Percentiles rank a stretch among this genome's conserved stretches.
phyloP scores from a whole-genome alignment of 2,113 vertebrate species.

The Setophaga petechia region DNA sequence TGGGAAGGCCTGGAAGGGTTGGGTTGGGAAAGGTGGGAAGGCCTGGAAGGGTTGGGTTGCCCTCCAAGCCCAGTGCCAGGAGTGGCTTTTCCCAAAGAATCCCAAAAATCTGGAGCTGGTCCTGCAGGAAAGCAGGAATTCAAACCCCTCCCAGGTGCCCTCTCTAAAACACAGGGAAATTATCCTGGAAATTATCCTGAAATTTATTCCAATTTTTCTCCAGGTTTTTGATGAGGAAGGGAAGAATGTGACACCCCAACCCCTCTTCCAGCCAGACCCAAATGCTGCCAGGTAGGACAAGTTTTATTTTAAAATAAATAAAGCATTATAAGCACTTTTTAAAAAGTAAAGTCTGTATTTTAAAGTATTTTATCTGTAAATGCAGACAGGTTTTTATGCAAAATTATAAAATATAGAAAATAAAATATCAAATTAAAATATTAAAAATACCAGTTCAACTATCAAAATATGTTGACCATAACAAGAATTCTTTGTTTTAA shows the following conservation, averaged over 20 bases:
- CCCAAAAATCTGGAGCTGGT: neutral
- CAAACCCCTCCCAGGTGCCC: neutral
- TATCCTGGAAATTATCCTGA: neutral
- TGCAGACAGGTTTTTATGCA: neutral
- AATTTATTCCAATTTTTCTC: conserved; percentile 3
- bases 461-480: neutral
- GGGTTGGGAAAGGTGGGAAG: neutral
- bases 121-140: neutral
- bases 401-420: neutral
- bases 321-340: neutral
- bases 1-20: neutral
- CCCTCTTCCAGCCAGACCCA: conserved; percentile 76
- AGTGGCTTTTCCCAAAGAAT: neutral
- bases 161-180: neutral
- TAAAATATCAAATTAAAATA: neutral
- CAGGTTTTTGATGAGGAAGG: conserved; percentile 85
- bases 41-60: neutral
- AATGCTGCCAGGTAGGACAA: conserved; percentile 60
- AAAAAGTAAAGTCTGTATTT: neutral
- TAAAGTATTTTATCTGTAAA: neutral
- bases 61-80: neutral
- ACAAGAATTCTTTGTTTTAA: neutral
- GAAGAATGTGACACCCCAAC: conserved; percentile 86
- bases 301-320: neutral
- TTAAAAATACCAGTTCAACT: neutral